phyloP scores from a whole-genome alignment of 92 coral and sea anemone genomes.

The Heteractis magnifica region DNA sequence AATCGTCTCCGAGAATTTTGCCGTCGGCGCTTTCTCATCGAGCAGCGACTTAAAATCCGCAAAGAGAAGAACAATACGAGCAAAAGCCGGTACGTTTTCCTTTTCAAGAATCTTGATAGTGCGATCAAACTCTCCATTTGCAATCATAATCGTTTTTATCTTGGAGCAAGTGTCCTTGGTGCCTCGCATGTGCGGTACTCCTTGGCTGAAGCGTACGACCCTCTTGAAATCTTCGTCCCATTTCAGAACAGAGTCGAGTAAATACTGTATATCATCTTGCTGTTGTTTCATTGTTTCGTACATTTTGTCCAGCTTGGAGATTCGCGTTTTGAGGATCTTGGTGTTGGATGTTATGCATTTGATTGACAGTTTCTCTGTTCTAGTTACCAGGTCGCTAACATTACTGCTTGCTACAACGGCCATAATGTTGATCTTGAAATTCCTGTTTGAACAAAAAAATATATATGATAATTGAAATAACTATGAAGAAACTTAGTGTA shows the following conservation, averaged over 20 bases:
- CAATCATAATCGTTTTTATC: conserved; percentile 77
- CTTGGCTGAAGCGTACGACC: conserved; percentile 91
- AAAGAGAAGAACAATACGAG: conserved; percentile 56
- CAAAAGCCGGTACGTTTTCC: conserved; percentile 73
- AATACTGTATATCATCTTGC: conserved; percentile 76
- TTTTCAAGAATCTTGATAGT: conserved; percentile 71
- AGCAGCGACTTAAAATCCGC: conserved; percentile 66
- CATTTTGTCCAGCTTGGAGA: conserved; percentile 71
- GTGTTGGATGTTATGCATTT: conserved; percentile 64
- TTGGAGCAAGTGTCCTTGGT: conserved; percentile 76
- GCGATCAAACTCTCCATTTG: conserved; percentile 87
- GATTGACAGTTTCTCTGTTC: conserved; percentile 77
- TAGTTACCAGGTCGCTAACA: conserved; percentile 49
- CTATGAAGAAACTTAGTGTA: too few species aligned
- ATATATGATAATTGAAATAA: too few species aligned
- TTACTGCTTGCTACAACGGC: conserved; percentile 48
- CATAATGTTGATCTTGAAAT: conserved; percentile 29
- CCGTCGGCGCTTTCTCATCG: conserved; percentile 85
- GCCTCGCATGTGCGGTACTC: conserved; percentile 88
- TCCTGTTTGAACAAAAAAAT: not conserved
- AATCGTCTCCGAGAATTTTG: conserved; percentile 83
- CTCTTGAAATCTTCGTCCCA: conserved; percentile 91
- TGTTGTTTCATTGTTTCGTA: conserved; percentile 83
- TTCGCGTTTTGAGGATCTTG: conserved; percentile 60
- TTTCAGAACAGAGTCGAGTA: conserved; percentile 66